phyloP scores from a whole-genome alignment of 1,140 invertebrate genomes.

The Drosophila melanica region DNA sequence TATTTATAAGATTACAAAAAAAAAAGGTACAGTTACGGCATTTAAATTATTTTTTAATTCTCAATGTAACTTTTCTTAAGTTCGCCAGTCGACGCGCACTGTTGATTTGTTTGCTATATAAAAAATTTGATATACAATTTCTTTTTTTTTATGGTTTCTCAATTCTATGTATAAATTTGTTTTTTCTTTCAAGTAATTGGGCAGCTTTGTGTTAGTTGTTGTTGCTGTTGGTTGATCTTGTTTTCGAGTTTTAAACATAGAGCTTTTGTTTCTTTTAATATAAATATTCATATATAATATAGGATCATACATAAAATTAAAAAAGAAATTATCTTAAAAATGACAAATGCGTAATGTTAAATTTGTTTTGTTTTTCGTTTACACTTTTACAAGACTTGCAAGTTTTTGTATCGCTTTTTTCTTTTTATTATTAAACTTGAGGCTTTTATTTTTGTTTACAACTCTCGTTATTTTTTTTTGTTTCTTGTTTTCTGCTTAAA shows the following conservation, averaged over 20 bases:
- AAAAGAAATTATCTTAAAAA: slow-evolving; percentile 60
- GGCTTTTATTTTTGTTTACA: slow-evolving; percentile 66
- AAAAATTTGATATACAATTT: slow-evolving; percentile 21
- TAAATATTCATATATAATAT: slow-evolving; percentile 75
- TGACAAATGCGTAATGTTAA: slow-evolving; percentile 50
- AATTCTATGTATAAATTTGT: slow-evolving; percentile 18
- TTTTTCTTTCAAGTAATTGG: slow-evolving; percentile 8
- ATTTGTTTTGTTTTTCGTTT: slow-evolving; percentile 45
- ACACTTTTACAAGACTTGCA: slow-evolving; percentile 58
- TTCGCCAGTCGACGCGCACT: neutral
- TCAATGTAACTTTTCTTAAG: neutral
- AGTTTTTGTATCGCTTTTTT: slow-evolving; percentile 40
- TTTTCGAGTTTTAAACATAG: slow-evolving; percentile 37
- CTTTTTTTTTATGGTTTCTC: slow-evolving; percentile 14
- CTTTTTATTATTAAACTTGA: slow-evolving; percentile 68
- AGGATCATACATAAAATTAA: slow-evolving; percentile 69
- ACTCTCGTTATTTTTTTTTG: slow-evolving; percentile 37
- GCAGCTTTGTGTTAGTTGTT: slow-evolving; percentile 53
- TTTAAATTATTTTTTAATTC: slow-evolving; percentile 15
- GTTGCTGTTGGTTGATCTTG: slow-evolving; percentile 29
- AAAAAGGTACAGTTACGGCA: slow-evolving; percentile 16
- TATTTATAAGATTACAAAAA: neutral
- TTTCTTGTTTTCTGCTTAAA: slow-evolving; percentile 52
- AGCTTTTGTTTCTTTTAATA: slow-evolving; percentile 51
- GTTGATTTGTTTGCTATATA: slow-evolving; percentile 40